Conservation (phyloP, 2,113 vertebrate species). For the Petrocephalus zakoni region DNA sequence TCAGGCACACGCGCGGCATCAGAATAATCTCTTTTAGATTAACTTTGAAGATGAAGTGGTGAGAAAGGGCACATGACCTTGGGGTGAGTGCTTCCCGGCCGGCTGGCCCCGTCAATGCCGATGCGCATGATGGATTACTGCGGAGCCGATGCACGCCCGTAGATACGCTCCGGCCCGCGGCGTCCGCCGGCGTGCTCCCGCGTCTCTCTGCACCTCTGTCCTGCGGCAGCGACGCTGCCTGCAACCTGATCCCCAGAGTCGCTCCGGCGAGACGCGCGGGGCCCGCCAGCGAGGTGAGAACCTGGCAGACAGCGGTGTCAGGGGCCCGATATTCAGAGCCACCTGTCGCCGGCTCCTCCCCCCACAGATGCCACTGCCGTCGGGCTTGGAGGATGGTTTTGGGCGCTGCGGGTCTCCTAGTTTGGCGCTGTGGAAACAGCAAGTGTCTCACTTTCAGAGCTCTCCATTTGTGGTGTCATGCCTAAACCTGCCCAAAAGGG, state of each 20-base stretch:
- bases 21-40: neutral
- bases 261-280: neutral
- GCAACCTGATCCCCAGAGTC: neutral
- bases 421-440: neutral
- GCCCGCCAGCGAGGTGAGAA: neutral
- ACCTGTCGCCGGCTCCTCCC: neutral
- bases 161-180: too few species aligned
- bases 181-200: neutral
- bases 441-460: neutral
- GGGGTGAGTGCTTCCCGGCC: neutral
- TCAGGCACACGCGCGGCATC: neutral
- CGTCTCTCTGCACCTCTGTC: neutral
- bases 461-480: neutral
- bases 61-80: constrained; percentile 6
- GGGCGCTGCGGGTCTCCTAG: too few species aligned
- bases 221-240: neutral
- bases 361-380: neutral
- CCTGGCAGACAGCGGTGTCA: neutral
- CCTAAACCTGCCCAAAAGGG: neutral
- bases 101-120: neutral
- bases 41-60: neutral
- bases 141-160: neutral
- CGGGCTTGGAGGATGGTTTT: neutral
- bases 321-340: neutral
- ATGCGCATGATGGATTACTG: neutral